Evolutionary conservation across 1,140 invertebrate species (phyloP), one percentile per base, ranked within the genome.

Genomic region (Helicoverpa zea): DNA sequence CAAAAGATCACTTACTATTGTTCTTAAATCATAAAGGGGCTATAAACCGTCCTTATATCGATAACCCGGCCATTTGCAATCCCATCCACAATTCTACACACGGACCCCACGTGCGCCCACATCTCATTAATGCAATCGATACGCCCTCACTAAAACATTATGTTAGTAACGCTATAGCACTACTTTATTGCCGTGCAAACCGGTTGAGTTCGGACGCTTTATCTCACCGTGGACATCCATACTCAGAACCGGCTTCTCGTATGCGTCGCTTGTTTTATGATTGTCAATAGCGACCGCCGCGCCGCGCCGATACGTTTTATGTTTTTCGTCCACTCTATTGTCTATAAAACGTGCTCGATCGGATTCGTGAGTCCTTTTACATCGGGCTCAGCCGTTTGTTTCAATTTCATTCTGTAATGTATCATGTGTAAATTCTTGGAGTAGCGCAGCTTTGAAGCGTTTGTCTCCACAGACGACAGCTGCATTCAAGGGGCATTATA

Each of bases 101-200:
- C 88, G 88, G 93, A 94, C 93, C 93, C 92, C 92, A 92, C 93
- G 90, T 89, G 89, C 86, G 90, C 88, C 88, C 90, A 89, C 91
- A 94, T 94, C 90, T 90, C 88, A 94, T 94, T 94, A 94, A 94
- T 93, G 93, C 93, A 89, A 92, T 90, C 89, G 90, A 92, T 92
- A 91, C 91, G 89, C 87, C 88, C 83, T 92, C 86, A 89, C 88
- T 89, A 89, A 92, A 93, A 91, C 90, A 92, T 93, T 88, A 90
- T 90, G 90, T 90, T 89, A 84, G 86, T 78, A 88, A 91, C 87
- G 85, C 85, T 91, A 87, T 88, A 82, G 59, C 81, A 83, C 87
- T 85, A 87, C 88, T 90, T 90, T 91, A 91, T 91, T 89, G 87
- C 87, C 82, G 59, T 83, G 79, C 56, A 79, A 86, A 89, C 84